phyloP scores from a whole-genome alignment of 1,140 invertebrate genomes.

The Harpegnathos saltator region DNA sequence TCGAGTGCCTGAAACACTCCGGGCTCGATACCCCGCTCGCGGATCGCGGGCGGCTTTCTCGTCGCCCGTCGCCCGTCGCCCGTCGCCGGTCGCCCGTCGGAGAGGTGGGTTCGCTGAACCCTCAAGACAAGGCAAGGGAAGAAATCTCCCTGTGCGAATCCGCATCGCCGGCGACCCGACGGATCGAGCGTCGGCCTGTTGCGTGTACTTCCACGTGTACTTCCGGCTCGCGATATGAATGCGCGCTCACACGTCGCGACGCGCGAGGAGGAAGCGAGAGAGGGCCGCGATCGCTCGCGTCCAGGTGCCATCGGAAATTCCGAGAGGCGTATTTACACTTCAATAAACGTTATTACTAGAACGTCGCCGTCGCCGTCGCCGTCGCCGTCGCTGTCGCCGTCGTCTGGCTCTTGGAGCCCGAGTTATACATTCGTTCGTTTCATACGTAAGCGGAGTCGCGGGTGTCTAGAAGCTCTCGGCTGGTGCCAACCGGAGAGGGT shows the following conservation, averaged over 20 bases:
- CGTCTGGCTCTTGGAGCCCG: neutral
- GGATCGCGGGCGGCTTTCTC: slow-evolving; percentile 24
- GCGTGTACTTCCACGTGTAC: slow-evolving; percentile 5
- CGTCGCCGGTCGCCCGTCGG: too few species aligned
- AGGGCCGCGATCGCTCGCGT: slow-evolving; percentile 1
- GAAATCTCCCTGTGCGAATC: neutral
- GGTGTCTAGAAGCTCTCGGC: neutral
- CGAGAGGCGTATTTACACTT: slow-evolving; percentile 79
- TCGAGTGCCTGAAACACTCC: slow-evolving; percentile 39
- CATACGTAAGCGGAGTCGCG: slow-evolving; percentile 24
- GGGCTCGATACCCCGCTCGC: slow-evolving; percentile 24
- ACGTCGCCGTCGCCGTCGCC: slow-evolving; percentile 71
- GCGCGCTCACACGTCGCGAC: slow-evolving; percentile 42
- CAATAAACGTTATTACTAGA: slow-evolving; percentile 80
- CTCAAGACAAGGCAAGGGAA: neutral
- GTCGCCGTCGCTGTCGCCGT: slow-evolving; percentile 65
- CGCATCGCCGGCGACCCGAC: neutral
- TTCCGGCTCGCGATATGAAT: slow-evolving; percentile 15
- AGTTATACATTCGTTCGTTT: slow-evolving; percentile 44
- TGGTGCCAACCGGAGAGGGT: neutral
- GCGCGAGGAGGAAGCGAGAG: slow-evolving; percentile 13
- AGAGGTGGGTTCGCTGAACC: neutral
- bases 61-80: neutral
- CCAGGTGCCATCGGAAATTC: slow-evolving; percentile 74
- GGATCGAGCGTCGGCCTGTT: slow-evolving; percentile 48